Conservation (phyloP, 2,888 invertebrate species). For the Syrphus vitripennis region DNA sequence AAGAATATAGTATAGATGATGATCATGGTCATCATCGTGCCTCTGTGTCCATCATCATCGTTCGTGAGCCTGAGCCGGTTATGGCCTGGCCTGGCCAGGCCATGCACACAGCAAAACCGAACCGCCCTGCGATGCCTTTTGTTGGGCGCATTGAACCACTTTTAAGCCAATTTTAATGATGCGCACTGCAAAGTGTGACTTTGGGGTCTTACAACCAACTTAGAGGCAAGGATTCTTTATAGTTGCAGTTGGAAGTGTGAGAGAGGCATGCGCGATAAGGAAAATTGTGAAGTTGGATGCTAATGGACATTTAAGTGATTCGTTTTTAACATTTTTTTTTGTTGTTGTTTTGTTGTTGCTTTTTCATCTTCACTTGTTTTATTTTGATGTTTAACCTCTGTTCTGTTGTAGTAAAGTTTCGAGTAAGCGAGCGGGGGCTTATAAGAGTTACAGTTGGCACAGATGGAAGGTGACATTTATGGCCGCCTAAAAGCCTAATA, state of each 20-base stretch:
- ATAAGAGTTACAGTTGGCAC: slow-evolving; percentile 53
- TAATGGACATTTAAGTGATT: slow-evolving; percentile 72
- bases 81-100: too few species aligned
- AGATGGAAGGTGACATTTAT: slow-evolving; percentile 64
- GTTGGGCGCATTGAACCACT: slow-evolving; percentile 63
- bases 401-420: neutral
- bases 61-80: slow-evolving; percentile 52
- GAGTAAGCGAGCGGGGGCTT: slow-evolving; percentile 39
- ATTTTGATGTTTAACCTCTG: slow-evolving; percentile 19
- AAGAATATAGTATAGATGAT: neutral
- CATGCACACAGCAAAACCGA: slow-evolving; percentile 31
- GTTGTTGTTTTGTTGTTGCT: neutral
- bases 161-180: slow-evolving; percentile 65
- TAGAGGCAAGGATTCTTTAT: slow-evolving; percentile 1
- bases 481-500: slow-evolving; percentile 68
- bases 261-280: slow-evolving; percentile 62
- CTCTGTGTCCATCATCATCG: slow-evolving; percentile 61
- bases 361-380: neutral
- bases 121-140: slow-evolving; percentile 28
- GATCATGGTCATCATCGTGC: slow-evolving; percentile 52
- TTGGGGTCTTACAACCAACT: slow-evolving; percentile 12
- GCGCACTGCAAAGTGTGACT: slow-evolving; percentile 53
- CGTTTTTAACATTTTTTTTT: slow-evolving; percentile 43
- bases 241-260: neutral
- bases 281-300: slow-evolving; percentile 64